These are phyloP conservation scores for Lypha dubia DNA, from an alignment of 2,888 invertebrate species.

Conservation along the genomic window DNA sequence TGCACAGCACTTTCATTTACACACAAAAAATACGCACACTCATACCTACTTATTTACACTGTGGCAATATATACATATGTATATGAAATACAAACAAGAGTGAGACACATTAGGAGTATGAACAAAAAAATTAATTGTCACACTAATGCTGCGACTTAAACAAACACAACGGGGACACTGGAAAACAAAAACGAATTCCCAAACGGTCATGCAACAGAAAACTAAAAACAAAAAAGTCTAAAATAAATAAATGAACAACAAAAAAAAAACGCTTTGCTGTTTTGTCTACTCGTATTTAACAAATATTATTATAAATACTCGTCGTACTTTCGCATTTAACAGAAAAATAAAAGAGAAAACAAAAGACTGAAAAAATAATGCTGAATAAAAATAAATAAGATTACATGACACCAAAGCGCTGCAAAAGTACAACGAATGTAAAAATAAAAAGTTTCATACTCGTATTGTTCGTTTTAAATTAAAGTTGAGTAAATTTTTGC, in stretches of 20 bases:
- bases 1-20: constrained; percentile 22
- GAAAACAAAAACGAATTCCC: constrained; percentile 50
- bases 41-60: background rate
- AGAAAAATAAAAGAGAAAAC: constrained; percentile 5
- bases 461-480: constrained; percentile 22
- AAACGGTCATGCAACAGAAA: constrained; percentile 37
- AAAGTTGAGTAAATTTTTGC: constrained; percentile 17
- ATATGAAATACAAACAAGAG: constrained; percentile 37
- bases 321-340: constrained; percentile 45
- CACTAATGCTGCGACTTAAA: constrained; percentile 62
- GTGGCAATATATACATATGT: constrained; percentile 12
- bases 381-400: constrained; percentile 60
- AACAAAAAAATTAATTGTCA: constrained; percentile 64
- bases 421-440: constrained; percentile 56
- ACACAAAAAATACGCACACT: constrained; percentile 17
- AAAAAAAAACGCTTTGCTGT: constrained; percentile 36
- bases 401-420: constrained; percentile 61
- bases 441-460: constrained; percentile 22
- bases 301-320: constrained; percentile 60
- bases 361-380: constrained; percentile 13
- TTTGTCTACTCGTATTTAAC: constrained; percentile 57
- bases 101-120: background rate
- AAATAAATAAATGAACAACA: constrained; percentile 20
- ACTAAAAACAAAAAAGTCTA: background rate
- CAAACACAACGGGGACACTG: constrained; percentile 48